These are phyloP conservation scores for Megaleporinus macrocephalus DNA, from an alignment of 2,113 vertebrate species.

Conservation along the genomic window DNA sequence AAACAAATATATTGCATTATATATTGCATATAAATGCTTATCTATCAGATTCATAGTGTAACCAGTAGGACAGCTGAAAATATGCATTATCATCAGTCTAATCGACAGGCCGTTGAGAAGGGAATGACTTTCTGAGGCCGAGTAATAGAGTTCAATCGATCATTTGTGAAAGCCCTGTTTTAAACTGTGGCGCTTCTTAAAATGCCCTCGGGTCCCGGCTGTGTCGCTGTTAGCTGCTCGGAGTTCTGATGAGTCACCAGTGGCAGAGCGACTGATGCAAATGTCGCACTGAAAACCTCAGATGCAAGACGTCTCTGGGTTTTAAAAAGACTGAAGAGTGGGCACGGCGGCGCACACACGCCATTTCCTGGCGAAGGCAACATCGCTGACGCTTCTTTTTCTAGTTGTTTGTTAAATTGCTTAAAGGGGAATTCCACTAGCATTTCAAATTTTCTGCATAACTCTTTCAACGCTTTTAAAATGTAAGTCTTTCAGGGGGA, in stretches of 20 bases:
- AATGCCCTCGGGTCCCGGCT: background rate
- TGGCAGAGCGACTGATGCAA: slow-evolving; percentile 46
- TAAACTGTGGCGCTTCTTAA: background rate
- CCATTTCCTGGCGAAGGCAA: slow-evolving; percentile 40
- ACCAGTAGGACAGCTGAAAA: background rate
- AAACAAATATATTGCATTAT: no score
- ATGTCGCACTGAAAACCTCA: slow-evolving; percentile 32
- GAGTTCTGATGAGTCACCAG: slow-evolving; percentile 51
- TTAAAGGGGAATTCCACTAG: no score
- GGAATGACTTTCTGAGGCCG: background rate
- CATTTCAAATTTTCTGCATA: no score
- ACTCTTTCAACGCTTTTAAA: no score
- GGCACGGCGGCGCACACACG: background rate
- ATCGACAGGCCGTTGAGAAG: background rate
- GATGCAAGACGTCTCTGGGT: background rate
- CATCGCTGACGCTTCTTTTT: background rate
- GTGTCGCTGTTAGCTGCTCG: slow-evolving; percentile 27
- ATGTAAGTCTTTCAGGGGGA: no score
- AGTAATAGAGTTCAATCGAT: background rate
- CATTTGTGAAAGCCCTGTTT: background rate
- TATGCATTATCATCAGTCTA: background rate
- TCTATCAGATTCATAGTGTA: no score
- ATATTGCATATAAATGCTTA: no score
- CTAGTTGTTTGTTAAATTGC: background rate
- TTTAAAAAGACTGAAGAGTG: background rate